Evolutionary conservation across 2,797 vertebrate genomes (phyloP).

Genomic region (Lemur catta): DNA sequence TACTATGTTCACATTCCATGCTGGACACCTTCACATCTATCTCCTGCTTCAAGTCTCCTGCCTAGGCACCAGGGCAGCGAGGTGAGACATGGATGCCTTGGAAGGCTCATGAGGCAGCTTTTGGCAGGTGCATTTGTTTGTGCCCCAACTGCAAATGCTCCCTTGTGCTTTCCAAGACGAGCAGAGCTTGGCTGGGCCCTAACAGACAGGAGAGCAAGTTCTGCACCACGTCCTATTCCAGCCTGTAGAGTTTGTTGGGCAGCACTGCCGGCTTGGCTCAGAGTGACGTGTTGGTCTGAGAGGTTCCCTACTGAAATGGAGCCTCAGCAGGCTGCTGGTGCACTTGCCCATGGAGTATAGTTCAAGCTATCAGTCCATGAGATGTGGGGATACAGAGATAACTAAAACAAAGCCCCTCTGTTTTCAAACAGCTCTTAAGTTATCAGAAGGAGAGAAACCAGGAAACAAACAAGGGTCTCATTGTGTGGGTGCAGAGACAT

Average conservation of each 20-base stretch:
- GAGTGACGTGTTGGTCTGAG: not conserved
- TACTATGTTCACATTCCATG: not conserved
- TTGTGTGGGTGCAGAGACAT: not conserved
- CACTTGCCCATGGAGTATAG: not conserved
- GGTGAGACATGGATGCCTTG: not conserved
- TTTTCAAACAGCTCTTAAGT: not conserved
- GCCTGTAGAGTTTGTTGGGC: not conserved
- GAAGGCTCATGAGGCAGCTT: not conserved
- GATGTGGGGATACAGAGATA: not conserved
- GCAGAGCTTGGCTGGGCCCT: not conserved
- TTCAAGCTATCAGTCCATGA: not conserved
- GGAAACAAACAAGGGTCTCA: not conserved
- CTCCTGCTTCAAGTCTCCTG: not conserved
- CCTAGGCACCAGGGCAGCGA: not conserved
- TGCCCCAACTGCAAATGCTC: not conserved
- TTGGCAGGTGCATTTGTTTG: not conserved
- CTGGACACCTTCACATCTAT: not conserved
- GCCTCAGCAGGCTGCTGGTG: not conserved
- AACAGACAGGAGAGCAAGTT: not conserved
- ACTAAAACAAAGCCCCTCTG: not conserved
- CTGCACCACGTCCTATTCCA: fast-evolving
- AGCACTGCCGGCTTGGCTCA: not conserved
- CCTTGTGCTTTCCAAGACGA: not conserved
- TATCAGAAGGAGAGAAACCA: not conserved
- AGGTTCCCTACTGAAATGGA: not conserved